phyloP scores from a whole-genome alignment of 2,797 vertebrate species.

The Pachyuromys duprasi region DNA sequence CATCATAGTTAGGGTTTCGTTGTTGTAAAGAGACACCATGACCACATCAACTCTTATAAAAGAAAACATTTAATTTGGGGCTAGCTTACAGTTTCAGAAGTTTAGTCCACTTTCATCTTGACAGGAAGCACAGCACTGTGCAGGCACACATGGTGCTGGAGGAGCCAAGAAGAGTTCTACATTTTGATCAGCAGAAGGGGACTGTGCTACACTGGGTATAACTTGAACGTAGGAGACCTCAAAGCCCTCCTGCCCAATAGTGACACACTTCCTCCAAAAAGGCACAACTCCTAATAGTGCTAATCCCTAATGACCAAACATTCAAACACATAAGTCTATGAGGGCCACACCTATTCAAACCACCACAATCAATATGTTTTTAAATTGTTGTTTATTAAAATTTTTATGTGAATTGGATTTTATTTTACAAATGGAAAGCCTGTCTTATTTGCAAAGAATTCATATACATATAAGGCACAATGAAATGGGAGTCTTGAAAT shows the following conservation, averaged over 20 bases:
- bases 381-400: constrained; percentile 14
- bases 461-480: constrained; percentile 42
- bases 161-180: neutral
- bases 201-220: neutral
- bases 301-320: neutral
- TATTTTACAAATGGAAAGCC: constrained; percentile 45
- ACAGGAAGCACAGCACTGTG: neutral
- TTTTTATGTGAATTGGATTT: neutral
- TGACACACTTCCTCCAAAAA: neutral
- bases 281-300: neutral
- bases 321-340: neutral
- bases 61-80: neutral
- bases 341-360: neutral
- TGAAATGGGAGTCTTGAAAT: constrained; percentile 57
- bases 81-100: neutral
- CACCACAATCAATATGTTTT: neutral
- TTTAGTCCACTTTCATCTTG: neutral
- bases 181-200: neutral
- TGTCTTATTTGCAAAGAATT: constrained; percentile 54
- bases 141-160: neutral
- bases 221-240: neutral
- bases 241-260: neutral
- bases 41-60: neutral
- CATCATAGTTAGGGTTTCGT: neutral
- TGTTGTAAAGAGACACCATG: neutral